Evolutionary conservation across 2,888 invertebrate genomes (phyloP).

Genomic region (Eurois occulta): DNA sequence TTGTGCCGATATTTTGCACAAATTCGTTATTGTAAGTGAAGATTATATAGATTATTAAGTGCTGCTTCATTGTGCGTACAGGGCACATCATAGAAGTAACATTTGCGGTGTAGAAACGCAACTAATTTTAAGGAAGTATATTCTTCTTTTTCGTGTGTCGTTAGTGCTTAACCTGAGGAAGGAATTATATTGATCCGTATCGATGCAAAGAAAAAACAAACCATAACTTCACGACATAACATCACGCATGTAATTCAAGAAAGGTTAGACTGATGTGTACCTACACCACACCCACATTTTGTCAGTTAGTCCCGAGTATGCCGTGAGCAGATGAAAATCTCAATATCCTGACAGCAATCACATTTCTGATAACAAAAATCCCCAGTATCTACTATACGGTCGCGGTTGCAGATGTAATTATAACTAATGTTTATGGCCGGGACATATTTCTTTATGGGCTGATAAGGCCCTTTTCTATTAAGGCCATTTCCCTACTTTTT

Average conservation of each 20-base stretch:
- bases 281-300: background rate
- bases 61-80: background rate
- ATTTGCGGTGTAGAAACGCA: background rate
- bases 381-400: slow-evolving; percentile 56
- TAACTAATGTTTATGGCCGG: slow-evolving; percentile 58
- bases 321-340: background rate
- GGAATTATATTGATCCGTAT: too few relatives aligned
- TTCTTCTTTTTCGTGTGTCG: too few relatives aligned
- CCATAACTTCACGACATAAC: background rate
- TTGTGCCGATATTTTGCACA: background rate
- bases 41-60: background rate
- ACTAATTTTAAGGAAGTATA: background rate
- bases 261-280: background rate
- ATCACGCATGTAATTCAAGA: background rate
- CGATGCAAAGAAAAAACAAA: background rate
- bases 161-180: too few relatives aligned
- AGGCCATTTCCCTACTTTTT: slow-evolving; percentile 64
- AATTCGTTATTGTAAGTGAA: background rate
- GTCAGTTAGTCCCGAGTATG: background rate
- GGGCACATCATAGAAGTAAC: background rate
- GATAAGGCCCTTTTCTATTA: slow-evolving; percentile 66
- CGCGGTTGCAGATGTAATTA: slow-evolving; percentile 68
- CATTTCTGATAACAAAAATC: slow-evolving; percentile 23
- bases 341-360: background rate
- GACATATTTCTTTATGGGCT: slow-evolving; percentile 68